Conservation (phyloP, 2,888 invertebrate genomes). For the Aleiodes leptofemur region DNA sequence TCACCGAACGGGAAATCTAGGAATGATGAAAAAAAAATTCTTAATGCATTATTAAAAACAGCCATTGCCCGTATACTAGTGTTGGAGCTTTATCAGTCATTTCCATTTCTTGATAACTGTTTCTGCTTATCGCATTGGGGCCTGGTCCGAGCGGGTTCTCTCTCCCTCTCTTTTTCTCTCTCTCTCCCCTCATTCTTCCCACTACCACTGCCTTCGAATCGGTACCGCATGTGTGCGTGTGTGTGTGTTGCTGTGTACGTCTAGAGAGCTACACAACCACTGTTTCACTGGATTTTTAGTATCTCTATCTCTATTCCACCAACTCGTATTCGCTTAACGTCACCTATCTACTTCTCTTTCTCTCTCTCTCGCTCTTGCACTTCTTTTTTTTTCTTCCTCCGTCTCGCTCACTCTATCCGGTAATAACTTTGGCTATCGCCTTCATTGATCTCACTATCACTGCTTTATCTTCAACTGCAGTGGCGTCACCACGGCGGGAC, state of each 20-base stretch:
- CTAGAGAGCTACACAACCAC: constrained; percentile 20
- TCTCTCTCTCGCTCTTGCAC: constrained; percentile 76
- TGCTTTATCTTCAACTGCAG: constrained; percentile 72
- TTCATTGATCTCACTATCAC: constrained; percentile 75
- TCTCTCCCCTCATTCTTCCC: constrained; percentile 49
- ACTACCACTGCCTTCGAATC: constrained; percentile 41
- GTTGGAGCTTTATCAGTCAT: constrained; percentile 76
- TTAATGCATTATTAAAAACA: constrained; percentile 69
- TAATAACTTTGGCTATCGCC: constrained; percentile 74
- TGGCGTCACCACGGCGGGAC: constrained; percentile 71
- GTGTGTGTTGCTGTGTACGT: background rate
- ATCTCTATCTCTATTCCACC: constrained; percentile 43
- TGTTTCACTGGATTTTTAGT: constrained; percentile 25
- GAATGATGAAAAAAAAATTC: constrained; percentile 51
- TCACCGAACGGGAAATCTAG: constrained; percentile 34
- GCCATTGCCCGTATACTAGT: constrained; percentile 56
- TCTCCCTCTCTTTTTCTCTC: constrained; percentile 48
- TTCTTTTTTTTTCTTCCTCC: constrained; percentile 51
- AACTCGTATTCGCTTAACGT: constrained; percentile 43
- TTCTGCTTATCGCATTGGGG: constrained; percentile 70
- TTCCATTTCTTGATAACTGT: constrained; percentile 77
- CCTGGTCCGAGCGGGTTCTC: constrained; percentile 63
- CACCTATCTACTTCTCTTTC: constrained; percentile 67
- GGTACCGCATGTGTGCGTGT: background rate
- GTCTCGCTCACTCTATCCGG: constrained; percentile 73